Evolutionary conservation across 64 coral and sea anemone species (phyloP), one percentile per base, ranked within the genome.

Genomic region (Hydrozoanthus tunicans): DNA sequence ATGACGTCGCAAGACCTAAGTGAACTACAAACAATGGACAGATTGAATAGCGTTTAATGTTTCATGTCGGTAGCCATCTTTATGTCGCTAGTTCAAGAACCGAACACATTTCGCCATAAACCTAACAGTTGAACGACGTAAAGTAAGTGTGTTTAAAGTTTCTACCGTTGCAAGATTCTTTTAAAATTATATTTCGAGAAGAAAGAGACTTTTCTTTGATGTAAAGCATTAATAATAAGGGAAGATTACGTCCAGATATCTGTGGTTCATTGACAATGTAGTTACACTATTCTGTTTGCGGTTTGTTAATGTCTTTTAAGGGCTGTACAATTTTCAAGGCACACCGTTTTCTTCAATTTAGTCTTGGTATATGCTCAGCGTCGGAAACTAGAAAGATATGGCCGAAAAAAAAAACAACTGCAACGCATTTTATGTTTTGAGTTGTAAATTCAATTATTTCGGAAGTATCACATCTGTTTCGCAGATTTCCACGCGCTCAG

Each of bases 41-140:
- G 32, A 43, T 43, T 43, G 32, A 43, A 43, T 43, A 15, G 60
- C 9, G 14, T 14, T 82, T 43, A 59, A 5, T 7, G 17, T 62
- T 60, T 68, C 60, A 83, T 32, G 78, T 3, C 54, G 62, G 81
- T 15, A 83, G 81, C 81, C 81, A 83, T 83, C 6, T 68, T 83
- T n/a, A 51, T 68, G 15, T 54, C 13, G 7, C 32, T 0, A 43
- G 32, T 43, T 83, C 51, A 53, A 13, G 62, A 66, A 4, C 20
- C 51, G 61, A 15, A 9, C 7, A 7, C 3, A 43, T 62, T 82
- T 82, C n/a, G 54, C 79, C 6, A 4, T 66, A 66, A 13, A 66
- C 1, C 64, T 66, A 9, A 17, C 64, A 14, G 13, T 52, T 12
- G 5, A 3, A 62, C 51, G 14, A 43, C 24, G 6, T 43, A 15